Conservation (phyloP, 2,113 vertebrate species). For the Terrapene triunguis region DNA sequence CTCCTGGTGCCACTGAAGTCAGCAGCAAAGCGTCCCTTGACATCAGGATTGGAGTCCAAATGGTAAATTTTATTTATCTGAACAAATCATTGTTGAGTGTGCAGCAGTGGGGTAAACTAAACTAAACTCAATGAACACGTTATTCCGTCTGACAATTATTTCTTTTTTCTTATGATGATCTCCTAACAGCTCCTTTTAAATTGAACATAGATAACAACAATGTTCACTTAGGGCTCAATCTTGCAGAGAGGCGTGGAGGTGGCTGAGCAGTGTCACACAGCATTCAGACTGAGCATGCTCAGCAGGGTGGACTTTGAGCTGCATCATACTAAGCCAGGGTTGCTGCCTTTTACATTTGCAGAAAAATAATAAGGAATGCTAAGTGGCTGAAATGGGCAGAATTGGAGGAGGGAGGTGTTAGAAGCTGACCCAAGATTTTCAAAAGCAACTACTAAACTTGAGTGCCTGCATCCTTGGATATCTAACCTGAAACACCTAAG, state of each 20-base stretch:
- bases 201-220: background rate
- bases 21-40: background rate
- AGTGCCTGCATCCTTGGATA: background rate
- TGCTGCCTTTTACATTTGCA: background rate
- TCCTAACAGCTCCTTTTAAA: background rate
- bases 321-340: background rate
- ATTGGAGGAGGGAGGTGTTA: rapidly evolving
- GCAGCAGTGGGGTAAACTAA: background rate
- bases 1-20: background rate
- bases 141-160: background rate
- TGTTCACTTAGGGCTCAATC: background rate
- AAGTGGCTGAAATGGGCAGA: background rate
- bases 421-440: background rate
- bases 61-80: background rate
- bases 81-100: background rate
- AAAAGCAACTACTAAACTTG: background rate
- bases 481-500: rapidly evolving
- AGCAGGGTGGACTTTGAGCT: rapidly evolving
- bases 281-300: background rate
- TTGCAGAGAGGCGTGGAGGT: rapidly evolving
- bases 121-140: background rate
- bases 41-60: background rate
- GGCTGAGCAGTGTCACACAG: background rate
- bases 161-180: background rate
- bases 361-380: background rate